phyloP scores from a whole-genome alignment of 2,888 invertebrate species.

The Teinopalpus imperialis region DNA sequence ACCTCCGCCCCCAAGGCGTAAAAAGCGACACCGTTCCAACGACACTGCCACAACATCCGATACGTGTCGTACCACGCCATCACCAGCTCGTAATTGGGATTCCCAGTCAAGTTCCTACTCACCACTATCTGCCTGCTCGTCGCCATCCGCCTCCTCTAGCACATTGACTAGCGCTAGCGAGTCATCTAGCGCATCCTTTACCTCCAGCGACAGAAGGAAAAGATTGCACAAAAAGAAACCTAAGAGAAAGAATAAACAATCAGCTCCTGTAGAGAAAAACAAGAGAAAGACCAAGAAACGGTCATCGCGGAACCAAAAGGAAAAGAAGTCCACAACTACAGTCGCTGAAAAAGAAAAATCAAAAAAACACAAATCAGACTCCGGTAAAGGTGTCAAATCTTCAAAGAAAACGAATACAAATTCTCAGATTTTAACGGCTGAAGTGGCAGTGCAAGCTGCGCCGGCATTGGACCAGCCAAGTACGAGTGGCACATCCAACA shows the following conservation, averaged over 20 bases:
- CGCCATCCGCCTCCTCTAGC: not conserved
- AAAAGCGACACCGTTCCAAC: slow-evolving; percentile 31
- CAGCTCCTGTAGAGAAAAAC: slow-evolving; percentile 31
- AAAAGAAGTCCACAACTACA: slow-evolving; percentile 27
- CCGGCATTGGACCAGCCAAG: slow-evolving; percentile 33
- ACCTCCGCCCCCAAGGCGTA: slow-evolving; percentile 39
- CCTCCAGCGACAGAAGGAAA: slow-evolving; percentile 32
- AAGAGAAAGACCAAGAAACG: slow-evolving; percentile 39
- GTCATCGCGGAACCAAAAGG: slow-evolving; percentile 38
- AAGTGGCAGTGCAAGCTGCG: slow-evolving; percentile 16
- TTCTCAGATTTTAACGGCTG: slow-evolving; percentile 20
- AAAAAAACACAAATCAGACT: slow-evolving; percentile 50
- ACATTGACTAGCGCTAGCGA: not conserved
- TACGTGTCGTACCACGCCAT: slow-evolving; percentile 31
- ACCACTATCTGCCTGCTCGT: slow-evolving; percentile 20
- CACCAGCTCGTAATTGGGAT: slow-evolving; percentile 20
- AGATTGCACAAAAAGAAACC: slow-evolving; percentile 38
- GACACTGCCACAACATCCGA: slow-evolving; percentile 30
- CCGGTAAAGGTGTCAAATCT: slow-evolving; percentile 59
- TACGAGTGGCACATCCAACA: slow-evolving; percentile 31
- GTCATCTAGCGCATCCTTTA: slow-evolving; percentile 18
- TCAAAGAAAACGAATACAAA: slow-evolving; percentile 37
- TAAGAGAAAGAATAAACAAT: slow-evolving; percentile 34
- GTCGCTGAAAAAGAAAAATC: slow-evolving; percentile 37
- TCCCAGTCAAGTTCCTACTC: slow-evolving; percentile 26